Evolutionary conservation across 2,888 invertebrate species (phyloP).

Genomic region (Folsomia candida): DNA sequence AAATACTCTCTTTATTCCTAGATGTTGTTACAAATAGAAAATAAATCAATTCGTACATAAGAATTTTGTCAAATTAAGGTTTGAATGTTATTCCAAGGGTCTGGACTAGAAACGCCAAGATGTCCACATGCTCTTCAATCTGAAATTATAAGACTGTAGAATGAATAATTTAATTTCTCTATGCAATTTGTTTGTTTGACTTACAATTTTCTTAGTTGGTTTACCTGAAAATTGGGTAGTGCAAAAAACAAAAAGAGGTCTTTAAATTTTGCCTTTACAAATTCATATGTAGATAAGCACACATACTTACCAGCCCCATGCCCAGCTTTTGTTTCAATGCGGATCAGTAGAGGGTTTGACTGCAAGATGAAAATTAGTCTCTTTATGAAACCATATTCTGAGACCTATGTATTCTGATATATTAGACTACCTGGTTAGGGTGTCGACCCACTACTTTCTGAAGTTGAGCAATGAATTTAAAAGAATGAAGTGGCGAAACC

Average conservation of each 20-base stretch:
- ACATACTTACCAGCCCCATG: slow-evolving; percentile 76
- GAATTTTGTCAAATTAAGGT: no score
- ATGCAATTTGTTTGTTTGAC: slow-evolving; percentile 42
- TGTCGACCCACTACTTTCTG: slow-evolving; percentile 69
- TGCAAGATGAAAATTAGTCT: slow-evolving; percentile 54
- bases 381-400: background rate
- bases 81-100: slow-evolving; percentile 63
- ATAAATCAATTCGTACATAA: no score
- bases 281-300: no score
- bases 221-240: slow-evolving; percentile 76
- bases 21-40: no score
- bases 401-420: no score
- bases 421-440: slow-evolving; percentile 58
- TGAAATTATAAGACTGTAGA: no score
- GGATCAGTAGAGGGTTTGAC: slow-evolving; percentile 79
- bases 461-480: slow-evolving; percentile 88
- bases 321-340: slow-evolving; percentile 92
- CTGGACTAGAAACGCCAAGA: slow-evolving; percentile 77
- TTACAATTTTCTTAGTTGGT: slow-evolving; percentile 87
- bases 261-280: no score
- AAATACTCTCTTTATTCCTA: no score
- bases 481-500: slow-evolving; percentile 94
- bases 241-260: no score
- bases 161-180: slow-evolving; percentile 21
- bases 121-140: slow-evolving; percentile 91